Evolutionary conservation across 2,113 vertebrate species (phyloP).

Genomic region (Hylia prasina): DNA sequence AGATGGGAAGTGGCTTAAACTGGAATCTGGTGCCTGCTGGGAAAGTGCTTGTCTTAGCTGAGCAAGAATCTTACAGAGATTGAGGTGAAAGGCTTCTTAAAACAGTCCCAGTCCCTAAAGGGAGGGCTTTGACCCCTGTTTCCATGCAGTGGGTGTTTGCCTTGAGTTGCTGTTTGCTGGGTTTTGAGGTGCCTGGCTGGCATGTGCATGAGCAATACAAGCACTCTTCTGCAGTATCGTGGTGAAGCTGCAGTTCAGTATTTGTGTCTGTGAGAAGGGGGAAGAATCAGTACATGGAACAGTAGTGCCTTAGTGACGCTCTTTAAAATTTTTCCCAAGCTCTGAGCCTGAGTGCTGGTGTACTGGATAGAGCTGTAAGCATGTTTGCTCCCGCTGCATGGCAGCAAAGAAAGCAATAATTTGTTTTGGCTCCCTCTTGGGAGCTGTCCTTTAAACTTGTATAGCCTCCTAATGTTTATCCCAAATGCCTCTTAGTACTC

Average conservation of each 20-base stretch:
- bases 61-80: not conserved
- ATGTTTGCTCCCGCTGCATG: not conserved
- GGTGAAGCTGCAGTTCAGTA: not conserved
- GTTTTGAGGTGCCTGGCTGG: not conserved
- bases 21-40: not conserved
- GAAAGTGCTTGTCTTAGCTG: not conserved
- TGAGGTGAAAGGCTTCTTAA: not conserved
- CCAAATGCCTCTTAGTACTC: not conserved
- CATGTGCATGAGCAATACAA: not conserved
- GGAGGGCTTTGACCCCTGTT: not conserved
- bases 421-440: not conserved
- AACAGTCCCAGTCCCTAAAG: not conserved
- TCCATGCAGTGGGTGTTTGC: not conserved
- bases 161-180: not conserved
- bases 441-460: not conserved
- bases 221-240: not conserved
- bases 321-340: not conserved
- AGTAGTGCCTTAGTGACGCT: not conserved
- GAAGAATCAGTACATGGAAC: not conserved
- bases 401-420: not conserved
- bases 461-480: not conserved
- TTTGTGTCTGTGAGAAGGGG: not conserved
- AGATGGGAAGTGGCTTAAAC: not conserved
- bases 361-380: not conserved
- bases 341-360: not conserved